Evolutionary conservation across 2,797 vertebrate genomes (phyloP).

Genomic region (Rhinogobio ventralis): DNA sequence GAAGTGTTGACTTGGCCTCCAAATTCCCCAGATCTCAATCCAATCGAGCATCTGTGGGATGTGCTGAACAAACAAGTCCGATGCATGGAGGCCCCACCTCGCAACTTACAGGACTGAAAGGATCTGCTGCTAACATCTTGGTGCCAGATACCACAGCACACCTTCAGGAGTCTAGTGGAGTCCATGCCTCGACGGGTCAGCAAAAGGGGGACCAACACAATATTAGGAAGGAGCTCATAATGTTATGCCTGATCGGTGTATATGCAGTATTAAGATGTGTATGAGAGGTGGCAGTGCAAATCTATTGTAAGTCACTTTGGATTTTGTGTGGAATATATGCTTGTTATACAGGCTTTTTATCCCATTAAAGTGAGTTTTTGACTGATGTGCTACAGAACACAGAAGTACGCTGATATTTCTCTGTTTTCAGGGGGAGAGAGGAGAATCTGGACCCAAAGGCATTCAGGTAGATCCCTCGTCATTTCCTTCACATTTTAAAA

Average conservation of each 20-base stretch:
- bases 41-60: no score
- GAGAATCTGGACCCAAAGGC: slow-evolving; percentile 72
- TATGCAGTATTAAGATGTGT: background rate
- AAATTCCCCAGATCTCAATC: no score
- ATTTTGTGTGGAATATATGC: background rate
- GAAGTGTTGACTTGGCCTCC: no score
- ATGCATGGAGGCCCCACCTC: no score
- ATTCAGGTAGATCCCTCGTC: slow-evolving; percentile 65
- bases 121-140: no score
- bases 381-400: background rate
- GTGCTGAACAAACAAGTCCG: no score
- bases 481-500: slow-evolving; percentile 2
- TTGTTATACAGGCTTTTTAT: background rate
- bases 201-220: no score
- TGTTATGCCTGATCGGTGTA: background rate
- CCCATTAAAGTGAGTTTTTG: background rate
- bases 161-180: no score
- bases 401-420: background rate
- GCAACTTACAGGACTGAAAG: no score
- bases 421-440: slow-evolving; percentile 73
- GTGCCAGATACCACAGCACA: no score
- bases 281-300: background rate
- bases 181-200: no score
- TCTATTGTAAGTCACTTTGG: background rate
- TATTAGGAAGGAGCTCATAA: no score